Evolutionary conservation across 2,113 vertebrate genomes (phyloP), one percentile per base, ranked within the genome.

Genomic region (Spermophilus dauricus): DNA sequence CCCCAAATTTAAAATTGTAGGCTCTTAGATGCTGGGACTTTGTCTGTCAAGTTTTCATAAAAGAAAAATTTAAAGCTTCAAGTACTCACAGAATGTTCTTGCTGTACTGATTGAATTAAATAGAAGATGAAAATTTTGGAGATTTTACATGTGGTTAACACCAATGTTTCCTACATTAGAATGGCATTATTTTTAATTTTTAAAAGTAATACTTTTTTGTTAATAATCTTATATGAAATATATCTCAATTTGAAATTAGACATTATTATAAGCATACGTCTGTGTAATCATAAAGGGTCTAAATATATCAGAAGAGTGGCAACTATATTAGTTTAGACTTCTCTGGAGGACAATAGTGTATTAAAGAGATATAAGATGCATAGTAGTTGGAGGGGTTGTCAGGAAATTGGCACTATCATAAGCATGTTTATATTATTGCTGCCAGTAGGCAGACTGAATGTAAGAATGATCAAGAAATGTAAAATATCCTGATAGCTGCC

Each of bases 181-280:
- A 32, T 45, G 45, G 32, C 34, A 95, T 28, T 61, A 37, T 96
- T 84, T 81, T 58, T 58, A 58, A 58, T 58, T 58, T 58, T 58
- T 58, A 58, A 20, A 58, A 20, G 53, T 67, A 67, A 77, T 72
- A 58, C 5, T 91, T 85, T 89, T 89, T 11, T 70, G 28, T 58
- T 92, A 63, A 86, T 67, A 65, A 3, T 70, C 30, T 86, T 86
- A n/a, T 81, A 69, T 78, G 78, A 83, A 88, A 91, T 76, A 78
- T n/a, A 0, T 37, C 0, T 86, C 69, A 92, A 48, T 72, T 67
- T 92, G 76, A 87, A 56, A 92, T 85, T 56, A 94, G 37, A 51
- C 0, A 9, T 81, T 80, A 17, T 11, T 37, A 32, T 69, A 86
- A 86, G 37, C 24, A 42, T 17, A 0, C 58, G 8, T 85, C 12